A percentile compares a stretch with the other conserved stretches of the same genome.
Evolutionary conservation across 2,797 vertebrate species (phyloP).

Genomic region (Chromis chromis): DNA sequence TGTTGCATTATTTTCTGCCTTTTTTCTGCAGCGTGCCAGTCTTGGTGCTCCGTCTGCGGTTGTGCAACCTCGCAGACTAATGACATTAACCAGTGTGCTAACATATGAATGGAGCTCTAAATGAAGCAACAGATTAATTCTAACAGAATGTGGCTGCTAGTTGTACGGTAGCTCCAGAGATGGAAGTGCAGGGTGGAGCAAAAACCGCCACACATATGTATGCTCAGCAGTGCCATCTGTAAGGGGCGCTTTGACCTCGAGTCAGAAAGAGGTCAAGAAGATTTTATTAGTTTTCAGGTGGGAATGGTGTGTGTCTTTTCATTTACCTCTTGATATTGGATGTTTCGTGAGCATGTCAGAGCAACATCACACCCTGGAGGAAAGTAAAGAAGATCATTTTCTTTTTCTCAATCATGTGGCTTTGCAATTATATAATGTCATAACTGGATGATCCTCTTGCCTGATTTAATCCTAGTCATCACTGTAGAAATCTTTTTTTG

Average conservation of each 20-base stretch:
- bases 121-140: conserved; percentile 54
- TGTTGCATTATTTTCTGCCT: not conserved
- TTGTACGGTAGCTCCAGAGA: not conserved
- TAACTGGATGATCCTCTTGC: no score
- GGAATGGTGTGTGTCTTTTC: not conserved
- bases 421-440: not conserved
- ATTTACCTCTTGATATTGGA: not conserved
- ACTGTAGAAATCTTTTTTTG: not conserved
- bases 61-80: conserved; percentile 47
- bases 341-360: not conserved
- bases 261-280: conserved; percentile 45
- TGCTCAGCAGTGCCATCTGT: not conserved
- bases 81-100: conserved; percentile 52
- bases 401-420: not conserved
- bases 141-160: conserved; percentile 12
- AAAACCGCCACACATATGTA: not conserved
- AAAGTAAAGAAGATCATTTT: not conserved
- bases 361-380: not conserved
- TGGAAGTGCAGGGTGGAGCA: conserved; percentile 4
- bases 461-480: not conserved
- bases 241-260: conserved; percentile 37
- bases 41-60: conserved; percentile 15
- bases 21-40: conserved; percentile 17
- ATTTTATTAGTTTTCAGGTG: conserved; percentile 12
- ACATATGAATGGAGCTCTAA: conserved; percentile 63